Evolutionary conservation across 2,888 invertebrate species (phyloP).

Genomic region (Amblyjoppa proteus): DNA sequence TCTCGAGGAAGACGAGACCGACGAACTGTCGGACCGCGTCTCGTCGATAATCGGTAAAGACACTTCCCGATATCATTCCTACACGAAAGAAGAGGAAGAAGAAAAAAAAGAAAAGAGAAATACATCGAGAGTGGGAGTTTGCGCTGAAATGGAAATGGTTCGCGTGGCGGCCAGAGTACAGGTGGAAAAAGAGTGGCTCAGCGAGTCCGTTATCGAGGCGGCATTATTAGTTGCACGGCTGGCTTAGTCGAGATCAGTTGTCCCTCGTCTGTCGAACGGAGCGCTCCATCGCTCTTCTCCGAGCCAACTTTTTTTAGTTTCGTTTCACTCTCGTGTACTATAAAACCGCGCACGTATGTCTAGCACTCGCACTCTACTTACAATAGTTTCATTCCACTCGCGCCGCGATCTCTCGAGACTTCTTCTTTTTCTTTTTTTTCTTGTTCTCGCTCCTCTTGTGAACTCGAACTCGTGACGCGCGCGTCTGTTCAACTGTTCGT

Average conservation of each 20-base stretch:
- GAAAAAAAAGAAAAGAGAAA: background rate
- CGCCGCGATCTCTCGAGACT: conserved; percentile 56
- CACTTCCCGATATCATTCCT: background rate
- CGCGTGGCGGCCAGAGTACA: conserved; percentile 62
- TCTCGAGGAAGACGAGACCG: background rate
- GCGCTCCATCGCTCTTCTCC: background rate
- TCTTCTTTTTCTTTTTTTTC: conserved; percentile 17
- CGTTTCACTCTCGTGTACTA: background rate
- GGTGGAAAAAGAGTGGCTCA: conserved; percentile 69
- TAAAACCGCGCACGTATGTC: background rate
- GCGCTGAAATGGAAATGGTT: conserved; percentile 50
- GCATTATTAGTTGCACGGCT: conserved; percentile 77
- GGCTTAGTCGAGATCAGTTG: conserved; percentile 73
- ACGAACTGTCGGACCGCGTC: background rate
- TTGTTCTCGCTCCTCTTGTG: conserved; percentile 1
- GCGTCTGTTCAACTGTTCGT: background rate
- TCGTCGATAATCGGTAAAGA: conserved; percentile 11
- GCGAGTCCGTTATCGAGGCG: conserved; percentile 70
- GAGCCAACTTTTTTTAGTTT: background rate
- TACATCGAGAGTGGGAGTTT: conserved; percentile 52
- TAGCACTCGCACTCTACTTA: conserved; percentile 9
- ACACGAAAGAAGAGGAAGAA: conserved; percentile 18
- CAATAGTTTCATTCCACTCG: background rate
- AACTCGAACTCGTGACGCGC: background rate
- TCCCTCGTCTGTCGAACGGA: background rate